Base-by-base conservation (phyloP, 1,140 invertebrate genomes). In the Oreohelix idahoensis region DNA sequence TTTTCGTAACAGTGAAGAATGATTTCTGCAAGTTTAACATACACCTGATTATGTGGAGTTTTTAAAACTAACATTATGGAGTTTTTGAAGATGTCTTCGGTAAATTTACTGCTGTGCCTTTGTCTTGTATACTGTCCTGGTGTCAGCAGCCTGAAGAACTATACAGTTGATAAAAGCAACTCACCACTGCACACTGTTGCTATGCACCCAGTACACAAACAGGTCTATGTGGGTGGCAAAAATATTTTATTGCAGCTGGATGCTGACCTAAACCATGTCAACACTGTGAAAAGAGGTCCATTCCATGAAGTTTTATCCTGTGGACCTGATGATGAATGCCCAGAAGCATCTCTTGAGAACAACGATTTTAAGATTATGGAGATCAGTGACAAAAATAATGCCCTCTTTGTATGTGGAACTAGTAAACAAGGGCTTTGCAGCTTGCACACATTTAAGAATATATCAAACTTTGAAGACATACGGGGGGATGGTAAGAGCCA, bases 331-430 rank as follows among this genome's bases (percentile, higher is more conserved):
- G 71, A 42, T 42, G 80, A 75, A 69, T 79, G 63, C 71, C 35
- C 17, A 20, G 11, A 26, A 15, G 80, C 76, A 36, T 35, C 66
- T 4, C 1, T 49, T 2, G 75, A 63, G 20, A 23, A 63, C 51
- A 84, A 86, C 75, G 45, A 80, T 29, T 74, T 88, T 29, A 85
- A 81, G 35, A 77, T 88, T 29, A 26, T 88, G 17, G 83, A 84
- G 29, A 70, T 85, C 0, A 82, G 84, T 71, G 23, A 77, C 15
- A 69, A 58, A 29, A 85, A 87, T n/a, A 82, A 83, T 17, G 75
- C 84, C 35, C 80, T 86, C 11, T 70, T 88, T 63, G 81, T 84
- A 0, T 88, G 87, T 74, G 87, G 87, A 42, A 79, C 85, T 23
- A 79, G 85, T 5, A 23, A 79, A 2, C 82, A 84, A 69, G 87